These are phyloP conservation scores for Diorhabda elongata DNA, from an alignment of 1,140 invertebrate species.

Conservation along the genomic window DNA sequence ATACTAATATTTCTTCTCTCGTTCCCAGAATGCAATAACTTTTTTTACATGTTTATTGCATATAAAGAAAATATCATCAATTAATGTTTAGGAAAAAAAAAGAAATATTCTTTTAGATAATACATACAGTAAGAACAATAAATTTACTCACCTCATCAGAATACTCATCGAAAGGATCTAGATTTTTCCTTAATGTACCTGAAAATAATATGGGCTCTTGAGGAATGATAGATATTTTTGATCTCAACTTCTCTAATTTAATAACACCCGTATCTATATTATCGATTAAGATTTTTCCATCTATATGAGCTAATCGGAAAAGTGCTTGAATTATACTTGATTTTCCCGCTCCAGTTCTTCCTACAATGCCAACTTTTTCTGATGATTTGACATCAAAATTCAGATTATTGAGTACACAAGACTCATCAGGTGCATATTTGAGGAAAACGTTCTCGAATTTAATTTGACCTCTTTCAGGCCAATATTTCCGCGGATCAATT, in stretches of 20 bases:
- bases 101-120: not conserved
- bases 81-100: too few relatives aligned
- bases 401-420: constrained; percentile 61
- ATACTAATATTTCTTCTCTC: too few relatives aligned
- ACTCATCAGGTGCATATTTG: constrained; percentile 61
- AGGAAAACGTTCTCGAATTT: constrained; percentile 55
- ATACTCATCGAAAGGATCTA: constrained; percentile 57
- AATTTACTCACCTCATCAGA: constrained; percentile 47
- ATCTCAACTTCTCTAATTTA: constrained; percentile 56
- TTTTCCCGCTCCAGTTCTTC: constrained; percentile 62
- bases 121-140: not conserved
- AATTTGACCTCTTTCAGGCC: constrained; percentile 32
- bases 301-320: constrained; percentile 59
- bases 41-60: too few relatives aligned
- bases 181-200: constrained; percentile 59
- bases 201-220: constrained; percentile 73
- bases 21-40: too few relatives aligned
- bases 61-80: too few relatives aligned
- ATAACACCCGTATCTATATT: constrained; percentile 50
- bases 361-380: constrained; percentile 65
- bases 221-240: constrained; percentile 66
- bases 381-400: constrained; percentile 56
- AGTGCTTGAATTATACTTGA: constrained; percentile 69
- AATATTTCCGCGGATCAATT: constrained; percentile 39
- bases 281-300: constrained; percentile 63